Evolutionary conservation across 2,113 vertebrate species (phyloP), one percentile per base, ranked within the genome.

Genomic region (Riparia riparia): DNA sequence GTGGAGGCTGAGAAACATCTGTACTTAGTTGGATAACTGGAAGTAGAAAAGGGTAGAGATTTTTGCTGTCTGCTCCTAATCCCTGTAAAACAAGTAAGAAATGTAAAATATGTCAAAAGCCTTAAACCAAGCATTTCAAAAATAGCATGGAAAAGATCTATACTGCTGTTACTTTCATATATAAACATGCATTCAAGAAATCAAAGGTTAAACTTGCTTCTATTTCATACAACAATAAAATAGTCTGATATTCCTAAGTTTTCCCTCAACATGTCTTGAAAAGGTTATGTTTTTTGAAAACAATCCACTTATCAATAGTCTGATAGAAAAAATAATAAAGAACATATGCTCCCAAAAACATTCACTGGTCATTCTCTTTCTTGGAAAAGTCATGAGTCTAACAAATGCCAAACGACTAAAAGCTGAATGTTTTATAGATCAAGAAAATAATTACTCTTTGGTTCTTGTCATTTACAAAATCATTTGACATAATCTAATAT

Each of bases 21-120:
- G 99, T 99, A 98, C 99, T 99, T 95, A 99, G 98, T 60, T 99
- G 99, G 98, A 99, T 99, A 96, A 99, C 98, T 77, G 99, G 99
- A 90, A 99, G 98, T 41, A 99, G 98, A 97, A 99, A 99, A 85
- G 99, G 98, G 92, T 99, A 99, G 56, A 99, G 98, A 97, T 99
- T 99, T 97, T 98, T 99, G 97, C 99, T 99, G 93, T 99, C 99
- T 90, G 99, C 98, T 93, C 99, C 99, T 73, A 99, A 97, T 90
- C 99, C 99, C 99, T 99, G 95, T 7, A 89, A 92, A 94, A 90
- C 45, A 95, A 89, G 89, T 31, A 94, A 89, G 94, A 97, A 85
- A 72, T 3, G 26, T 65, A 84, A 95, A 89, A 68, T 37, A 95
- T 1, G 28, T 77, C n/a, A 83, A 80, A 86, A 93, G 32, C 1